Conservation (phyloP, 2,888 invertebrate genomes). For the Fragum whitleyi region DNA sequence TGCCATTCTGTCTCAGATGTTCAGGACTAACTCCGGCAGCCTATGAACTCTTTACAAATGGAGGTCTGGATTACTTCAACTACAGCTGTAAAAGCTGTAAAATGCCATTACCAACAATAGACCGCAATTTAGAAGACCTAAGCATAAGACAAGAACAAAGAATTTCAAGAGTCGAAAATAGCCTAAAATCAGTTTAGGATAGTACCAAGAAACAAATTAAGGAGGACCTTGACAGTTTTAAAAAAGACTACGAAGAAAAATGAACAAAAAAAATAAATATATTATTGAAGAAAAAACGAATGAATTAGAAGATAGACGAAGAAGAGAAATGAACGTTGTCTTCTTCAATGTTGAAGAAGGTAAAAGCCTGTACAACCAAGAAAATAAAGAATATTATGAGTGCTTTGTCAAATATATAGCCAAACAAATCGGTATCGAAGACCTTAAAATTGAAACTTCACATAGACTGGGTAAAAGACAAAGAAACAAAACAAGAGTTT, state of each 20-base stretch:
- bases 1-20: background rate
- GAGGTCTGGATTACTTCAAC: background rate
- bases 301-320: background rate
- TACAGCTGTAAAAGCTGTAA: background rate
- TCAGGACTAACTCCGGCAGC: background rate
- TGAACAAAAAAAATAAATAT: too few species aligned
- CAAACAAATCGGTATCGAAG: background rate
- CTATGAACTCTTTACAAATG: background rate
- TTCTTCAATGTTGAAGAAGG: background rate
- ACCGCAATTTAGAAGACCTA: background rate
- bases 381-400: background rate
- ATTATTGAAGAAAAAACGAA: background rate
- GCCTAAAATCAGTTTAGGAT: background rate
- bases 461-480: constrained; percentile 1
- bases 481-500: background rate
- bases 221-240: background rate
- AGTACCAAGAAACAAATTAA: background rate
- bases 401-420: background rate
- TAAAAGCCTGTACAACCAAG: background rate
- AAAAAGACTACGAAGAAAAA: too few species aligned
- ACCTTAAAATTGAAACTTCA: background rate
- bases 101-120: background rate
- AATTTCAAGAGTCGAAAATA: background rate
- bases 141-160: background rate
- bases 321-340: background rate